Percentiles rank a stretch among this genome's conserved stretches.
Evolutionary conservation across 2,797 vertebrate species (phyloP).

Genomic region (Alca torda): DNA sequence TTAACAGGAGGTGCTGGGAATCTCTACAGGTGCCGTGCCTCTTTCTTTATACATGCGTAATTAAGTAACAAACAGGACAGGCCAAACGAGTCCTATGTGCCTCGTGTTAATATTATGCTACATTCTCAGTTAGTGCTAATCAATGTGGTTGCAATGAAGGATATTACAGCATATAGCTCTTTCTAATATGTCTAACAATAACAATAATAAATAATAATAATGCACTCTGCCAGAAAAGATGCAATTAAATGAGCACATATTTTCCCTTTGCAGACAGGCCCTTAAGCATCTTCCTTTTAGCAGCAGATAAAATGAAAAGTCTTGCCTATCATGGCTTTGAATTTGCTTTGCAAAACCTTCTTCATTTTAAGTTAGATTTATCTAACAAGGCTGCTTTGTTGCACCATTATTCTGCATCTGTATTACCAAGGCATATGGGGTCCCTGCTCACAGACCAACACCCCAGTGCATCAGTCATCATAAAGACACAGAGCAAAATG

Average conservation of each 20-base stretch:
- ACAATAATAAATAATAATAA: slow-evolving; percentile 8
- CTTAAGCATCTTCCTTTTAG: slow-evolving; percentile 33
- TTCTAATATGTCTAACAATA: slow-evolving; percentile 41
- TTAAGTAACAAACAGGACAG: slow-evolving; percentile 55
- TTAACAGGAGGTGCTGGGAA: slow-evolving; percentile 50
- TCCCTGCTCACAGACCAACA: background rate
- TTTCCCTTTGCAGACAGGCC: slow-evolving; percentile 4
- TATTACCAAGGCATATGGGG: background rate
- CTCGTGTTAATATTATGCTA: background rate
- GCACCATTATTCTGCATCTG: background rate
- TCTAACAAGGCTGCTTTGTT: background rate
- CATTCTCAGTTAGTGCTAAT: slow-evolving; percentile 31
- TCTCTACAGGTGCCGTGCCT: slow-evolving; percentile 40
- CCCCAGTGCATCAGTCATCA: background rate
- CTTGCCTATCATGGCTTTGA: background rate
- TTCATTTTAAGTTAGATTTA: background rate
- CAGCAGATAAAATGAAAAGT: slow-evolving; percentile 7
- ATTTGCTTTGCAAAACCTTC: slow-evolving; percentile 7
- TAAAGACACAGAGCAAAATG: background rate
- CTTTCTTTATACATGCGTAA: background rate
- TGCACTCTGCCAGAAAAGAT: background rate
- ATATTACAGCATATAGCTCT: background rate
- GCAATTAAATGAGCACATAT: background rate
- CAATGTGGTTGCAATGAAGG: slow-evolving; percentile 33
- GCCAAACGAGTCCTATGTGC: slow-evolving; percentile 38